Evolutionary conservation across 2,797 vertebrate genomes (phyloP).

Genomic region (Fistularia tabacaria): DNA sequence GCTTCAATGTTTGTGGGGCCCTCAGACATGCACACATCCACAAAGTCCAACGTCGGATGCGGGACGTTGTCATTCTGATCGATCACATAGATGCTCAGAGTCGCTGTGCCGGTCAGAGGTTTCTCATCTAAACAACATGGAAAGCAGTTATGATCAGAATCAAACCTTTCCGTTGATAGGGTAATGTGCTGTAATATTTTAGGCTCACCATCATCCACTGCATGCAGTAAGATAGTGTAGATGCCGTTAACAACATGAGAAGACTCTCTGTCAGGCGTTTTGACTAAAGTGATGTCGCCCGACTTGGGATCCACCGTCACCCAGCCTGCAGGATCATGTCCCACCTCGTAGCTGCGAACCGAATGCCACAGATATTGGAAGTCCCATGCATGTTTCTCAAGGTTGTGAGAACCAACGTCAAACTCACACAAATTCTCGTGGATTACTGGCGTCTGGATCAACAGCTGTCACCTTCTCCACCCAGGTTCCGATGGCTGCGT

Average conservation of each 20-base stretch:
- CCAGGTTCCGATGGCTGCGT: constrained; percentile 44
- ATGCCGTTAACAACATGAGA: constrained; percentile 46
- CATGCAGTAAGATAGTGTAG: constrained; percentile 60
- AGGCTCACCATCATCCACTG: constrained; percentile 65
- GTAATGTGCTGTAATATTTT: not conserved
- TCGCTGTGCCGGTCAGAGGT: constrained; percentile 61
- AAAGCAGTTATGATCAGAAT: not conserved
- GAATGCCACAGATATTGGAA: not conserved
- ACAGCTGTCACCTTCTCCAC: constrained; percentile 50
- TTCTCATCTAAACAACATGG: constrained; percentile 47
- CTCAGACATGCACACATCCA: constrained; percentile 56
- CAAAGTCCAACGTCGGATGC: constrained; percentile 7
- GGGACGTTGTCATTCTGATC: constrained; percentile 71
- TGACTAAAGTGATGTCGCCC: constrained; percentile 56
- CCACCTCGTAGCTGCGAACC: constrained; percentile 56
- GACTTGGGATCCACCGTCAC: constrained; percentile 58
- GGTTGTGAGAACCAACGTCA: not conserved
- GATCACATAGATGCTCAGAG: constrained; percentile 52
- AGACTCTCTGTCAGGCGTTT: constrained; percentile 63
- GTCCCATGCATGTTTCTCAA: not conserved
- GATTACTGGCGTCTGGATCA: constrained; percentile 51
- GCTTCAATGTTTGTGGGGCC: constrained; percentile 52
- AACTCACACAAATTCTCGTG: constrained; percentile 50
- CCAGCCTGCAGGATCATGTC: constrained; percentile 67
- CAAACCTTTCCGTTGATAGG: not conserved